Conservation (phyloP, 2,113 vertebrate genomes). For the Myodes glareolus region DNA sequence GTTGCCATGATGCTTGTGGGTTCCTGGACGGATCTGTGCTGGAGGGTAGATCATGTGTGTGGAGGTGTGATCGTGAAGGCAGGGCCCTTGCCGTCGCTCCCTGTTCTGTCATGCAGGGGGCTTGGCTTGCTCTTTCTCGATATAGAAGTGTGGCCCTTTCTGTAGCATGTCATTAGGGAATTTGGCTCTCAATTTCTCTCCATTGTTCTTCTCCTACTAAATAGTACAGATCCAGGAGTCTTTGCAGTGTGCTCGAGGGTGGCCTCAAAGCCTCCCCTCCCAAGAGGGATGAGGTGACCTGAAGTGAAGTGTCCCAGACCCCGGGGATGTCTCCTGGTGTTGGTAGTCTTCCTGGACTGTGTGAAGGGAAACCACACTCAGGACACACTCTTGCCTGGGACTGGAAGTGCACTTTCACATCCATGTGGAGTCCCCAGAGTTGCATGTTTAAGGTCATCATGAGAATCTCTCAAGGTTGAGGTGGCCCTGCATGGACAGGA, state of each 20-base stretch:
- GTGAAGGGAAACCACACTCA: not conserved
- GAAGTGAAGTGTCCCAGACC: not conserved
- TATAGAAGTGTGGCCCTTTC: not conserved
- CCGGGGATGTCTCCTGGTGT: not conserved
- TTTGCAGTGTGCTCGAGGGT: not conserved
- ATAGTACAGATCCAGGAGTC: not conserved
- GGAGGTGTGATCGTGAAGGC: not conserved
- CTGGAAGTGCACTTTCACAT: not conserved
- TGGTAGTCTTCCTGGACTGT: not conserved
- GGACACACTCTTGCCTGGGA: not conserved
- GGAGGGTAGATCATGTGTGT: too few species aligned
- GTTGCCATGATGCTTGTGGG: constrained; percentile 41
- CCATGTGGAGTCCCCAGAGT: not conserved
- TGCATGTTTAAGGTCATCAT: not conserved
- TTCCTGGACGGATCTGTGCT: not conserved
- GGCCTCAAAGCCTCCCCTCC: not conserved
- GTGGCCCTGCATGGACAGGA: not conserved
- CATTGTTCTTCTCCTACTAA: not conserved
- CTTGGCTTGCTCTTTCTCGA: not conserved
- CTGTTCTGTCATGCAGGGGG: too few species aligned
- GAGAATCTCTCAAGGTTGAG: constrained; percentile 55
- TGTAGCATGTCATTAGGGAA: not conserved
- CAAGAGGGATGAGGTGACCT: not conserved
- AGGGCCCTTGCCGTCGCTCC: not conserved
- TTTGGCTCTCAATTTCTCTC: constrained; percentile 60